Conservation (phyloP, 1,140 invertebrate genomes). For the Harlomillsia oculata region DNA sequence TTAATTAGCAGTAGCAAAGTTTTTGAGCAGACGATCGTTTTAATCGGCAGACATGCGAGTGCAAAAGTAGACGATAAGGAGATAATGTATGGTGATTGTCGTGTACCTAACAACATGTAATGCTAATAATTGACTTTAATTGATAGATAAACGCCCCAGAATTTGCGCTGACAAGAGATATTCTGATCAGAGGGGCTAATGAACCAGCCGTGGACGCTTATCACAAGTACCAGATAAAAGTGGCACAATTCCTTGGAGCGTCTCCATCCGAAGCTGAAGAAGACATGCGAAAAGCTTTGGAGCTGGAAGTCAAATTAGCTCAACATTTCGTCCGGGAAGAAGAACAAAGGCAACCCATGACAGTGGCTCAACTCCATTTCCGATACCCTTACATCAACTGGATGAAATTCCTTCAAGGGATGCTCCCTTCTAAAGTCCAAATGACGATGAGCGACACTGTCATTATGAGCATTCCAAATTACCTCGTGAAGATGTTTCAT, state of each 20-base stretch:
- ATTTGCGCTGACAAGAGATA: constrained; percentile 42
- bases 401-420: constrained; percentile 6
- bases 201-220: constrained; percentile 41
- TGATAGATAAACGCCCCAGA: constrained; percentile 44
- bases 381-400: constrained; percentile 1
- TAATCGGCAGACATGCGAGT: too few relatives aligned
- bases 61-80: too few relatives aligned
- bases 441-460: constrained; percentile 38
- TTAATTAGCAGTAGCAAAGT: not conserved
- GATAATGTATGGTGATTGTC: too few relatives aligned
- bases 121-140: too few relatives aligned
- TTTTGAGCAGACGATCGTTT: too few relatives aligned
- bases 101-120: too few relatives aligned
- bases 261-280: constrained; percentile 36
- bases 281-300: constrained; percentile 44
- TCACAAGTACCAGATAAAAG: constrained; percentile 37
- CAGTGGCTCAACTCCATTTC: constrained; percentile 1
- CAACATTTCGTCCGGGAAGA: constrained; percentile 24
- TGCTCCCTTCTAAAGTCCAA: constrained; percentile 38
- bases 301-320: constrained; percentile 45
- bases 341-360: constrained; percentile 5
- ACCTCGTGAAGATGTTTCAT: not conserved
- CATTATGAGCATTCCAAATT: constrained; percentile 35
- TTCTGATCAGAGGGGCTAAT: constrained; percentile 21
- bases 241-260: constrained; percentile 44